These are phyloP conservation scores for Corvus cornix DNA, from an alignment of 2,113 vertebrate genomes.

Conservation along the genomic window DNA sequence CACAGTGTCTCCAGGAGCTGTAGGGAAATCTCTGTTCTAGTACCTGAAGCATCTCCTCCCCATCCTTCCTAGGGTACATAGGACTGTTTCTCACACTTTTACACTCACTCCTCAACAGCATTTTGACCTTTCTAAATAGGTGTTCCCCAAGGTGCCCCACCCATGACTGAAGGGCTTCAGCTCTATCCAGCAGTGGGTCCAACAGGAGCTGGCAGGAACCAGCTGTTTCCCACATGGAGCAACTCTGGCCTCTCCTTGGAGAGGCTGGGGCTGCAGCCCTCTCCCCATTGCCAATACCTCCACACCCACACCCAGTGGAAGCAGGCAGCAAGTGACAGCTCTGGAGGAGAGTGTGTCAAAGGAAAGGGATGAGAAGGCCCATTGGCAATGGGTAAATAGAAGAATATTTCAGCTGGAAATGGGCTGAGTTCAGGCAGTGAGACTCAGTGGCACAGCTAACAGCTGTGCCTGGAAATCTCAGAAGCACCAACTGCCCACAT, in stretches of 20 bases:
- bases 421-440: not conserved
- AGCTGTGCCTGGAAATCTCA: not conserved
- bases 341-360: not conserved
- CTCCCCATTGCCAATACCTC: not conserved
- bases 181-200: no score
- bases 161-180: no score
- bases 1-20: not conserved
- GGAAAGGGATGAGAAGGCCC: not conserved
- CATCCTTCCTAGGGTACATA: not conserved
- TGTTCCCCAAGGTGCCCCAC: accelerated
- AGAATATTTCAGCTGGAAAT: not conserved
- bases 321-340: not conserved
- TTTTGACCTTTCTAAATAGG: not conserved
- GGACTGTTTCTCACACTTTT: not conserved
- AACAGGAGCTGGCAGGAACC: not conserved
- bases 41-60: not conserved
- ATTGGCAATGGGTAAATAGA: not conserved
- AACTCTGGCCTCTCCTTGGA: not conserved
- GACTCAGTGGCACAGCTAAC: not conserved
- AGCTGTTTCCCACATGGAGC: accelerated
- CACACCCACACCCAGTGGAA: not conserved
- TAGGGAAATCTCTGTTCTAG: not conserved
- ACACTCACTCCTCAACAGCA: not conserved
- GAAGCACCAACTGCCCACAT: not conserved
- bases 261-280: not conserved